Base-by-base conservation (phyloP, 2,888 invertebrate species). In the Harmothoe impar region DNA sequence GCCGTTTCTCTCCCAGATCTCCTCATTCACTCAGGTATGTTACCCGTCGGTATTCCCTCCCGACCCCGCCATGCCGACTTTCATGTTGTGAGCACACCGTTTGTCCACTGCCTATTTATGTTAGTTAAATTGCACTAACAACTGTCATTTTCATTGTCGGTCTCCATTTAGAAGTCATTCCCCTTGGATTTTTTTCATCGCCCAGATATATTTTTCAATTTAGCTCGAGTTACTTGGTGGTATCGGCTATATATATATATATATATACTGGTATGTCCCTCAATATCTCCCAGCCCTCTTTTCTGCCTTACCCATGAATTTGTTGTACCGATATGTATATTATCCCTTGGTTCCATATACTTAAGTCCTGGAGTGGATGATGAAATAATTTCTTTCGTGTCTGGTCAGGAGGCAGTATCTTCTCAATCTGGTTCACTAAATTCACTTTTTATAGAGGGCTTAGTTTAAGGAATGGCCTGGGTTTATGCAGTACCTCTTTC, bases 11-110 rank as follows among this genome's bases (percentile, higher is more conserved):
- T 81, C 33, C 23, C 33, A 81, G 81, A 81, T 81, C 81, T 23
- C 81, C 81, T 81, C 81, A 81, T 81, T 81, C 81, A 33, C 81
- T 81, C 81, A 81, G 81, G 81, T 81, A 81, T 81, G 81, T 81
- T 33, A 12, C 15, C 33, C 43, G 43, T 81, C 31, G 81, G 81
- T 35, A 1, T 35, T 31, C 43, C 81, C 81, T 43, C 43, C 43
- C 81, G 35, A 43, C 43, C 23, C 81, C 81, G 15, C 43, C 43
- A 72, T 29, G 35, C 43, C 33, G 20, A 43, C 0, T 1, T 81
- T 33, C 33, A 77, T 81, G 81, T 81, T 81, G 81, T 81, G 15
- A 81, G 12, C 35, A 81, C 81, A 43, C 81, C 12, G 33, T 81
- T 43, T 81, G n/a, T 81, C 35, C n/a, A 15, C 25, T 81, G 15